Evolutionary conservation across 2,113 vertebrate genomes (phyloP).

Genomic region (Bubalus kerabau): DNA sequence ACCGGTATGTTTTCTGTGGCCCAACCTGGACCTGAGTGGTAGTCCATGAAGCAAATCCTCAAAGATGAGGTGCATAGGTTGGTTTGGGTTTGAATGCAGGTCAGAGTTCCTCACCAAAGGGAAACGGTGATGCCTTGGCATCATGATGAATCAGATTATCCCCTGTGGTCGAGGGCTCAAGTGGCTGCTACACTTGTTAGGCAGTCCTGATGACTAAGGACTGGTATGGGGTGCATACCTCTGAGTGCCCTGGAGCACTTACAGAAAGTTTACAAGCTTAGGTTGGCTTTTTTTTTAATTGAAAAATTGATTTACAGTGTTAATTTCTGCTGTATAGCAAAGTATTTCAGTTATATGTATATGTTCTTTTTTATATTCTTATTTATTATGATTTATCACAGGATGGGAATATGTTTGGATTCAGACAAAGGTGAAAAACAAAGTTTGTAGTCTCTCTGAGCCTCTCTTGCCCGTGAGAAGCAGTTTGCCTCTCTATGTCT

Average conservation of each 20-base stretch:
- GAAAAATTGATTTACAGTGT: background rate
- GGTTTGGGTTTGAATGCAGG: background rate
- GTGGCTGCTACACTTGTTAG: background rate
- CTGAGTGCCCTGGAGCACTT: background rate
- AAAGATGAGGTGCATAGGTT: background rate
- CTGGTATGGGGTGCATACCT: background rate
- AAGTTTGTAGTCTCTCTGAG: background rate
- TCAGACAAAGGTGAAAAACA: background rate
- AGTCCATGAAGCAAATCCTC: background rate
- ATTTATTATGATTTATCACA: background rate
- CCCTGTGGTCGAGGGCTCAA: background rate
- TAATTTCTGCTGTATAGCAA: background rate
- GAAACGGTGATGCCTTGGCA: background rate
- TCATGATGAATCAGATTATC: background rate
- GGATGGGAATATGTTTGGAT: background rate
- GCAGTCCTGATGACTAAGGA: background rate
- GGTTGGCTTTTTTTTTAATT: background rate
- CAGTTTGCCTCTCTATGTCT: background rate
- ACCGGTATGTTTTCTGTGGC: background rate
- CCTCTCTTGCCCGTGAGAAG: background rate
- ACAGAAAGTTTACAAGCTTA: background rate
- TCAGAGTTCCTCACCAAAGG: background rate
- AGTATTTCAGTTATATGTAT: background rate
- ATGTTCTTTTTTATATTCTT: background rate
- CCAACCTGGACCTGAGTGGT: background rate